A percentile compares a stretch with the other conserved stretches of the same genome.
phyloP scores from a whole-genome alignment of 2,113 vertebrate genomes.

The Nerophis ophidion region DNA sequence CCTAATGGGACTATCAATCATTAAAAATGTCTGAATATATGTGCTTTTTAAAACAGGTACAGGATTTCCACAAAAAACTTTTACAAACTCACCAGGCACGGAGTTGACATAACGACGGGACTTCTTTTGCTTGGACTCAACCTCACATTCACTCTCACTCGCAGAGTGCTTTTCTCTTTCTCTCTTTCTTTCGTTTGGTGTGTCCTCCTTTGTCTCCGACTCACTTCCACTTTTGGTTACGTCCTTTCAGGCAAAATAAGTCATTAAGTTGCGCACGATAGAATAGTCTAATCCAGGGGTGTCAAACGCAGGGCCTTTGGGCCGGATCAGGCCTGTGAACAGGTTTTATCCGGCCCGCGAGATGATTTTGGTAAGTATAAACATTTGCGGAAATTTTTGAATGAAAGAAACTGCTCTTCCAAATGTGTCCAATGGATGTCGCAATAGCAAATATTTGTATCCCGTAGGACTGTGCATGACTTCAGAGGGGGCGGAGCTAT shows the following conservation, averaged over 20 bases:
- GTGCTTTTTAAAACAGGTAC: background rate
- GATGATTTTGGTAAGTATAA: no score
- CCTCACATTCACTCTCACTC: slow-evolving; percentile 23
- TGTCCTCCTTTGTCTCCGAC: slow-evolving; percentile 17
- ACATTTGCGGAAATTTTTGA: no score
- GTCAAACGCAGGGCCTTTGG: no score
- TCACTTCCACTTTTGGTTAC: slow-evolving; percentile 39
- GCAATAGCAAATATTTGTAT: no score
- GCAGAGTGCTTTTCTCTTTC: slow-evolving; percentile 32
- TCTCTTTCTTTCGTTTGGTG: slow-evolving; percentile 62
- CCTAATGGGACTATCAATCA: no score
- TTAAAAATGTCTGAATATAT: no score
- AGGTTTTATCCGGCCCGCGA: no score
- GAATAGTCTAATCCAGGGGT: background rate
- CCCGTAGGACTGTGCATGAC: no score
- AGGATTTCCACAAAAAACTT: background rate
- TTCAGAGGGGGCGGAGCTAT: no score
- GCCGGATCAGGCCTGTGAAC: no score
- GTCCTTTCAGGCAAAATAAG: slow-evolving; percentile 26
- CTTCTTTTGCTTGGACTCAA: slow-evolving; percentile 44
- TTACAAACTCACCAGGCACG: slow-evolving; percentile 32
- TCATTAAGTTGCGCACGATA: background rate
- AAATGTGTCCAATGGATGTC: no score
- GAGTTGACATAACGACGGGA: slow-evolving; percentile 17
- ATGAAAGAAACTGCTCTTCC: no score